Evolutionary conservation across 2,888 invertebrate species (phyloP).

Genomic region (Xylota segnis): DNA sequence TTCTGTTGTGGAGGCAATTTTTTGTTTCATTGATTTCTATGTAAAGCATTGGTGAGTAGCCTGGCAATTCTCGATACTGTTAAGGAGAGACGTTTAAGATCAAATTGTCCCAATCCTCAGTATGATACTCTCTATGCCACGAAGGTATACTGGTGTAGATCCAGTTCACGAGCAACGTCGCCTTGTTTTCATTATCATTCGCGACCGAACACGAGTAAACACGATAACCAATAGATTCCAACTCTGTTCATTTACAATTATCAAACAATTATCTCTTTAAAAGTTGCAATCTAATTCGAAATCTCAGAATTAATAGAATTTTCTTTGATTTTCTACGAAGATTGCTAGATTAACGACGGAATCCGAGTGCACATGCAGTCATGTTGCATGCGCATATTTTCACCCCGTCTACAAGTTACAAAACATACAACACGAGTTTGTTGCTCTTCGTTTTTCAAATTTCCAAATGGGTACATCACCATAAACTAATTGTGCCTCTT

Average conservation of each 20-base stretch:
- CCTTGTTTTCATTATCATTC: no score
- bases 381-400: constrained; percentile 44
- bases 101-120: no score
- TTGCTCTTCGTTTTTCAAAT: not conserved
- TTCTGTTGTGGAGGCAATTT: not conserved
- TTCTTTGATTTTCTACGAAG: constrained; percentile 59
- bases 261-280: not conserved
- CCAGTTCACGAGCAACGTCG: no score
- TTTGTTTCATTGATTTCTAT: not conserved
- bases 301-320: constrained; percentile 16
- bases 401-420: constrained; percentile 43
- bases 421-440: not conserved
- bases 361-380: constrained; percentile 47
- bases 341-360: constrained; percentile 62
- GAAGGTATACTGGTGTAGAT: no score
- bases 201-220: no score
- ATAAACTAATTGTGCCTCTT: not conserved
- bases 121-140: no score
- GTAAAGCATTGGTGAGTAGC: no score
- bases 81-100: no score
- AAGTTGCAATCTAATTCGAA: constrained; percentile 59
- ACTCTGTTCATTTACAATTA: not conserved
- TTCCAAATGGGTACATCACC: not conserved
- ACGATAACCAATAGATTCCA: no score
- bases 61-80: no score